Percentiles rank a stretch among this genome's conserved stretches.
phyloP scores from a whole-genome alignment of 2,888 invertebrate genomes.

The Lycocerus yunnanus region DNA sequence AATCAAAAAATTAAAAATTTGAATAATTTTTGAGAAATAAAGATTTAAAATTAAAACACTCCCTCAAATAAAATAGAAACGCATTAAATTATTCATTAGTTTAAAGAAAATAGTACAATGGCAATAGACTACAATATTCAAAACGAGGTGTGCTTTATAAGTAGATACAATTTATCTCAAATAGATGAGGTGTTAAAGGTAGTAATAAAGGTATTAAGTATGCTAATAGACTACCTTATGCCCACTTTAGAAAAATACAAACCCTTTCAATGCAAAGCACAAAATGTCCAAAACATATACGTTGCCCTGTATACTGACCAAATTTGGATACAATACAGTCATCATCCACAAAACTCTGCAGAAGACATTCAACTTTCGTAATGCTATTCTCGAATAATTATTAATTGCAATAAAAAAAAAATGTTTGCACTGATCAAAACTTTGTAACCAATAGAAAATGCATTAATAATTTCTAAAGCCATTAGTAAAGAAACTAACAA shows the following conservation, averaged over 20 bases:
- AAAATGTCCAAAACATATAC: not conserved
- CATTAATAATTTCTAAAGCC: not conserved
- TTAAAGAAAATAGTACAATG: not conserved
- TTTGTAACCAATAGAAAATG: not conserved
- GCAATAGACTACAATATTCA: constrained; percentile 12
- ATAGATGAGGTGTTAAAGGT: constrained; percentile 38
- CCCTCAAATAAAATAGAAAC: not conserved
- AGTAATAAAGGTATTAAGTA: constrained; percentile 41
- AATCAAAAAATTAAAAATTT: no score
- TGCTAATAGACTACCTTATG: constrained; percentile 34
- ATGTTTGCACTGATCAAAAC: not conserved
- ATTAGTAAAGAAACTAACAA: not conserved
- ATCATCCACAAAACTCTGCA: not conserved
- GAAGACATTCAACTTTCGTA: not conserved
- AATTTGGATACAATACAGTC: not conserved
- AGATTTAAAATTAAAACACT: not conserved
- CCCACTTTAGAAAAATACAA: constrained; percentile 34
- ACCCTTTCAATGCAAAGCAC: constrained; percentile 7
- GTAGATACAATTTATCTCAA: constrained; percentile 13
- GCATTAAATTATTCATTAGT: not conserved
- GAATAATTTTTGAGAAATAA: not conserved
- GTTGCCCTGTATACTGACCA: not conserved
- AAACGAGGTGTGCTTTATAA: constrained; percentile 32
- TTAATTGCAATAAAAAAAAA: not conserved
- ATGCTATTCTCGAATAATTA: not conserved